Percentiles rank a stretch among this genome's conserved stretches.
phyloP scores from a whole-genome alignment of 2,113 vertebrate species.

The Chaetodon auriga region DNA sequence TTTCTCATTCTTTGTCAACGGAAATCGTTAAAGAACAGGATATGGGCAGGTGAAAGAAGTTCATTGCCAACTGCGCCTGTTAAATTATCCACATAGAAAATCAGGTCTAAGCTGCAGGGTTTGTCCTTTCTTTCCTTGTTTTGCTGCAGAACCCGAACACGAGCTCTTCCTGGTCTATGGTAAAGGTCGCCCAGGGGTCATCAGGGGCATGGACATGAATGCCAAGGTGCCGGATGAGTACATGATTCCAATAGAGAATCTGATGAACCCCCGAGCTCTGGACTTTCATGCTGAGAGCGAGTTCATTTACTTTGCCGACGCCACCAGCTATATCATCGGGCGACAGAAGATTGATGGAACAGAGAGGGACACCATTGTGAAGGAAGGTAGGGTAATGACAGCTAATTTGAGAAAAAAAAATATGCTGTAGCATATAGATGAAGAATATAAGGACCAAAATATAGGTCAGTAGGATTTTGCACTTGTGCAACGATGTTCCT shows the following conservation, averaged over 20 bases:
- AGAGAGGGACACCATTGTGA: conserved; percentile 93
- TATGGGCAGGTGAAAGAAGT: neutral
- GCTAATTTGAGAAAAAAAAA: neutral
- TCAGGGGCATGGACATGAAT: conserved; percentile 97
- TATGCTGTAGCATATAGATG: neutral
- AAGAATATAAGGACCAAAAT: neutral
- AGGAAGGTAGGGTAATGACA: conserved; percentile 86
- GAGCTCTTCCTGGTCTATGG: conserved; percentile 97
- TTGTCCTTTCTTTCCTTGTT: conserved; percentile 5
- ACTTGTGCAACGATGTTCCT: neutral
- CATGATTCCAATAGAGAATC: conserved; percentile 98
- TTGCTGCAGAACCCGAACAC: conserved; percentile 90
- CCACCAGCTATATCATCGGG: conserved; percentile 96
- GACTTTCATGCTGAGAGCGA: conserved; percentile 95
- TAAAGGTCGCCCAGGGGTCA: conserved; percentile 96
- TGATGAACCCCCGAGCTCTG: conserved; percentile 96
- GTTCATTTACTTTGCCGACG: conserved; percentile 97
- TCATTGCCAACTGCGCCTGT: neutral
- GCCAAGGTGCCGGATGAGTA: conserved; percentile 96
- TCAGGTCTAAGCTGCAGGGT: neutral
- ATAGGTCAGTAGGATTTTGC: neutral
- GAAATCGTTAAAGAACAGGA: neutral
- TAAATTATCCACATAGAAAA: neutral
- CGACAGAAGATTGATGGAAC: conserved; percentile 97
- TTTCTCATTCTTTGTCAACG: conserved; percentile 1